Evolutionary conservation across 2,113 vertebrate genomes (phyloP), one percentile per base, ranked within the genome.

Genomic region (Leucopsar rothschildi): DNA sequence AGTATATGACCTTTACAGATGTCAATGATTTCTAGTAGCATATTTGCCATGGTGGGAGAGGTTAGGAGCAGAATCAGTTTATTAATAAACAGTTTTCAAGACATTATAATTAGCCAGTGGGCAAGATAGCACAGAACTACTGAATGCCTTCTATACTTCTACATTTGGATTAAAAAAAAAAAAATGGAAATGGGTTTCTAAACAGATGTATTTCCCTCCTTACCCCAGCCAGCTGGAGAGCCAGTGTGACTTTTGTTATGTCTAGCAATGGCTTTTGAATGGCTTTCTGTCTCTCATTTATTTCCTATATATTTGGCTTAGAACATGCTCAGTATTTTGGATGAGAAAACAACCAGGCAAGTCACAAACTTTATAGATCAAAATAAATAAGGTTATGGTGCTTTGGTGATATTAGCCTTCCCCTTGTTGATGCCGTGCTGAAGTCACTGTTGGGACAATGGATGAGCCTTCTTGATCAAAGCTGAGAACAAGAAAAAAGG

Each of bases 271-370:
- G 44, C 37, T 96, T 97, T 88, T 93, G 92, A 65, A 97, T 88
- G 80, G 40, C 49, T 78, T 95, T 92, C 85, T 93, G 59, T 35
- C 19, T 96, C 18, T 78, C n/a, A 78, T 95, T 96, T 96, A 77
- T 93, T 97, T 95, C 60, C 69, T 95, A 93, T 96, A 76, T 53
- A 80, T 96, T 96, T 97, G 88, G 56, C 64, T 91, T 90, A 95
- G 90, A 95, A 76, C 82, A 83, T 65, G 44, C n/a, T 91, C 81
- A 73, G 17, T 77, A 85, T 90, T 96, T 97, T 95, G 89, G 33
- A 95, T 70, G n/a, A 95, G 45, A 83, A 80, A 92, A 66, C 40
- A 93, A 91, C 39, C 33, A 61, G 23, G 40, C 92, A 95, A 95
- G 68, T 85, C 21, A 94, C 92, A 91, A 91, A 88, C 45, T 86